Base-by-base conservation (phyloP, 2,888 invertebrate genomes). In the Caenorhabditis sp. region DNA sequence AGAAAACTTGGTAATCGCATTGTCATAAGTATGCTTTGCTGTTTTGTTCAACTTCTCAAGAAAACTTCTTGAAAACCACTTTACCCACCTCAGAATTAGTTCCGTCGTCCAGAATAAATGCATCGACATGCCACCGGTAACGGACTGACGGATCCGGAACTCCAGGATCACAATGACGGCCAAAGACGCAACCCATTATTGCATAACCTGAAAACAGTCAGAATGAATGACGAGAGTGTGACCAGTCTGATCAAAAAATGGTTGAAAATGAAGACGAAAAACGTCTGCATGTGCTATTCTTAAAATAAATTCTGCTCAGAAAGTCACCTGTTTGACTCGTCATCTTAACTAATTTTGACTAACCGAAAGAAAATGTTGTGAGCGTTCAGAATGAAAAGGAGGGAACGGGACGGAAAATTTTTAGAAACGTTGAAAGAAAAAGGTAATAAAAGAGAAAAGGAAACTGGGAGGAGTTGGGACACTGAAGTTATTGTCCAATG, bases 151-250 rank as follows among this genome's bases (percentile, higher is more conserved):
- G 82, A 77, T 90, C 90, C 9, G 90, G 90, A 11, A 86, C 84
- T 70, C 87, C 71, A n/a, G 90, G 90, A 58, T 90, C 89, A 71
- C 87, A 90, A 53, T 87, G 80, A 62, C 82, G 83, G 64, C 85
- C 88, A 67, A 90, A 80, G 11, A 88, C 80, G 79, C 88, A 90
- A 64, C 90, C 90, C 90, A 90, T 90, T 81, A 71, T 74, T 62
- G 55, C 78, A 79, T 77, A 68, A 72, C 82, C 78, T 76, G 58
- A n/a, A 76, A 69, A 56, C n/a, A 37, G 35, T 35, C 3, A 9
- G 5, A 47, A 8, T 47, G 40, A 40, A 32, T 44, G 22, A 35
- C 32, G n/a, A 18, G 60, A 44, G 44, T n/a, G n/a, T n/a, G n/a
- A n/a, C n/a, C n/a, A 61, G 18, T 26, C 20, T 44, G 26, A 32